Evolutionary conservation across 2,113 vertebrate species (phyloP).

Genomic region (Corythoichthys intestinalis): DNA sequence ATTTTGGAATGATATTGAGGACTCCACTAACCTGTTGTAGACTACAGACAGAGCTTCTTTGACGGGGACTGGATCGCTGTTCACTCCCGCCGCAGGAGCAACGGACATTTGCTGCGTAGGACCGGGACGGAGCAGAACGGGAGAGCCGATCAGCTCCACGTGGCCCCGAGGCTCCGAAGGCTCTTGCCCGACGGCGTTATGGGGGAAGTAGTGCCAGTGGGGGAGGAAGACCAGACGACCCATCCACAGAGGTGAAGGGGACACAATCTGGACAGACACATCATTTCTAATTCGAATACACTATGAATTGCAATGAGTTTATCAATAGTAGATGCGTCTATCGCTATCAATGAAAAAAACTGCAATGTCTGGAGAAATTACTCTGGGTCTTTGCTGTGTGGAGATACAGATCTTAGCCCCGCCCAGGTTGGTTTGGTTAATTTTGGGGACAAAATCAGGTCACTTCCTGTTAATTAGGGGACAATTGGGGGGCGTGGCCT

Average conservation of each 20-base stretch:
- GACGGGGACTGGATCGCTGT: slow-evolving; percentile 19
- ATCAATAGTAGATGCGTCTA: too few species aligned
- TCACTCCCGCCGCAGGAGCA: neutral
- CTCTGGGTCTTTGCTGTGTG: too few species aligned
- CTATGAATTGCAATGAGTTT: too few species aligned
- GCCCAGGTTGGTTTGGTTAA: too few species aligned
- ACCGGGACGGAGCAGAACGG: slow-evolving; percentile 56
- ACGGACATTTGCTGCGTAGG: slow-evolving; percentile 26
- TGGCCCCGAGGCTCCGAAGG: slow-evolving; percentile 43
- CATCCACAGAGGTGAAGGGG: slow-evolving; percentile 71
- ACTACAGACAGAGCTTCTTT: slow-evolving; percentile 38
- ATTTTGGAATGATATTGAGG: neutral
- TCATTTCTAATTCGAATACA: neutral
- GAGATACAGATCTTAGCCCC: too few species aligned
- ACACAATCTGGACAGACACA: slow-evolving; percentile 57
- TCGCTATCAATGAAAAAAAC: too few species aligned
- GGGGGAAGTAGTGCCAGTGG: slow-evolving; percentile 82
- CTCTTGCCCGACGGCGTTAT: slow-evolving; percentile 38
- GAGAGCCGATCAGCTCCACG: slow-evolving; percentile 74
- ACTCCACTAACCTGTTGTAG: too few species aligned
- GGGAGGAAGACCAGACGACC: slow-evolving; percentile 72
- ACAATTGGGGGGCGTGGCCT: too few species aligned
- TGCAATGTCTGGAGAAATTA: too few species aligned
- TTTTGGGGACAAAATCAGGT: too few species aligned
- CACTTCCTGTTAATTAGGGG: too few species aligned